phyloP scores from a whole-genome alignment of 2,113 vertebrate genomes.

The Nematolebias whitei region DNA sequence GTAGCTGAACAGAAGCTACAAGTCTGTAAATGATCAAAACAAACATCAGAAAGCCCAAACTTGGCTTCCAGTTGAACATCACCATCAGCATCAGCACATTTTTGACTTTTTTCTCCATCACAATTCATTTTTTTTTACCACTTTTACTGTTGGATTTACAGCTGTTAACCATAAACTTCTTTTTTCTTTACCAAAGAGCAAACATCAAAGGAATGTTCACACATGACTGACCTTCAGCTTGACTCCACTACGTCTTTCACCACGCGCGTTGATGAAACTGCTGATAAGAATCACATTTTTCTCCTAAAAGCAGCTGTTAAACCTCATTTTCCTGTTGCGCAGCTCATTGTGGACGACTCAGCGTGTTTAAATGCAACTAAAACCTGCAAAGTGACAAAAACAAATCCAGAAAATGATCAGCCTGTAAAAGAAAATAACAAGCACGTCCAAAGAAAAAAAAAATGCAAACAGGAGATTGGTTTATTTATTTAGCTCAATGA shows the following conservation, averaged over 20 bases:
- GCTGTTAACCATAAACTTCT: not conserved
- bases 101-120: no score
- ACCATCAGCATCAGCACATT: no score
- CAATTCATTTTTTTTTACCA: no score
- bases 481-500: constrained; percentile 47
- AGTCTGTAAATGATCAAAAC: no score
- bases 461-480: constrained; percentile 40
- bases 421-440: no score
- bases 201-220: not conserved
- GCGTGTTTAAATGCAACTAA: no score
- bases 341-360: constrained; percentile 8
- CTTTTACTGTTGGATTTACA: not conserved
- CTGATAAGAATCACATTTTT: constrained; percentile 19
- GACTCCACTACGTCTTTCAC: no score
- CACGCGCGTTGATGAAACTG: not conserved
- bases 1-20: no score
- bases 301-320: constrained; percentile 23
- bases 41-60: no score
- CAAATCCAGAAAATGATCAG: not conserved
- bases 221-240: not conserved
- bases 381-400: no score
- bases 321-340: constrained; percentile 18
- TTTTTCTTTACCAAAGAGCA: not conserved
- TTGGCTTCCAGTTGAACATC: no score
- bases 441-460: no score